These are phyloP conservation scores for Charadrius vociferus DNA, from an alignment of 2,113 vertebrate genomes.

Conservation along the genomic window DNA sequence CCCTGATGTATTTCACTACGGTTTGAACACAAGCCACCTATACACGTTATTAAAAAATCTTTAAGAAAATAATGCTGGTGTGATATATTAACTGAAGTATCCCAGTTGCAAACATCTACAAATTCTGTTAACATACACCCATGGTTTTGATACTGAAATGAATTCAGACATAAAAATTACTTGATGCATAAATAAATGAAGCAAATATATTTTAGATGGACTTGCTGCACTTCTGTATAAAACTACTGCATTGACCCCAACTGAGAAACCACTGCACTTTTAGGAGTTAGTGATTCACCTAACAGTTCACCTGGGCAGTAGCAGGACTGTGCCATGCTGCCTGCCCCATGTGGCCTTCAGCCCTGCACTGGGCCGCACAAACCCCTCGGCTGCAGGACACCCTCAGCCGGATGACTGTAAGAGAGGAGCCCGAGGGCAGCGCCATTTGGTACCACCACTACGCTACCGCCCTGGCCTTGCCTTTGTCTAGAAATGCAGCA, in stretches of 20 bases:
- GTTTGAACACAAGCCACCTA: not conserved
- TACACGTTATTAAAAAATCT: not conserved
- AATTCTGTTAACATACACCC: not conserved
- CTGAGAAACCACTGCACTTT: not conserved
- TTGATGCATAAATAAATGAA: not conserved
- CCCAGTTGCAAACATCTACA: not conserved
- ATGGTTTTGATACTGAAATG: not conserved
- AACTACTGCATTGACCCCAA: not conserved
- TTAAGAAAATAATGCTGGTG: not conserved
- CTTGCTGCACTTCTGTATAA: not conserved
- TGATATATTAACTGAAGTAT: not conserved
- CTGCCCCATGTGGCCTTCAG: rapidly evolving
- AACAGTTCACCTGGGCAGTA: not conserved
- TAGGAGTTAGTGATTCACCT: not conserved
- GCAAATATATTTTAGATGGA: not conserved
- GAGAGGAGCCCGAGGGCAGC: not conserved
- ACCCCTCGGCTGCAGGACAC: too few species aligned
- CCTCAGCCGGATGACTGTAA: rapidly evolving
- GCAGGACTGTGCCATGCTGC: rapidly evolving
- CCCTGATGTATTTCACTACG: not conserved
- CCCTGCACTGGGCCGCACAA: rapidly evolving
- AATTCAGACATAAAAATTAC: not conserved
- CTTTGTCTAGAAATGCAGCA: not conserved
- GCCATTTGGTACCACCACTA: rapidly evolving
- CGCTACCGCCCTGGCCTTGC: too few species aligned